Conservation (phyloP, 37 sponge, comb jelly and placozoan genomes). For the Crambe crambe region DNA sequence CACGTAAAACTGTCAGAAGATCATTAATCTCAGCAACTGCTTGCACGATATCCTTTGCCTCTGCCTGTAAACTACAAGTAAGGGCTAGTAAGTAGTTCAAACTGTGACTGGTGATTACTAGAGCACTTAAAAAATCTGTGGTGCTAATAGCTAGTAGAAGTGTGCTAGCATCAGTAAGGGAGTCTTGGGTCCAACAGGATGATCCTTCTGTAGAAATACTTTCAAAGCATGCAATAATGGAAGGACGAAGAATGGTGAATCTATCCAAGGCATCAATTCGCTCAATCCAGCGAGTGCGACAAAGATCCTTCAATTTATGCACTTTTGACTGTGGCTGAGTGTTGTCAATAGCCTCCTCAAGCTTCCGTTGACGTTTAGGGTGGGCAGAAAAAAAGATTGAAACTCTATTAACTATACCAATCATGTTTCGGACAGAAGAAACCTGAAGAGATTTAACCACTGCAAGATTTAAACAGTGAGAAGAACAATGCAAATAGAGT, state of each 20-base stretch:
- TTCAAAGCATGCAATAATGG: conserved; percentile 47
- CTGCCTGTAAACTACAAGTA: conserved; percentile 45
- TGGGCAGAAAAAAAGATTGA: conserved; percentile 28
- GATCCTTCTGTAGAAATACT: conserved; percentile 33
- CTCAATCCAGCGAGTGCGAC: conserved; percentile 68
- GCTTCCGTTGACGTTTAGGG: conserved; percentile 42
- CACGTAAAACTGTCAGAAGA: conserved; percentile 14
- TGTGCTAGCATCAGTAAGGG: conserved; percentile 50
- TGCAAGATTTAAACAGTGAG: conserved; percentile 45
- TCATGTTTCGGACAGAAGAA: conserved; percentile 31
- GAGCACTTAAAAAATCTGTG: conserved; percentile 38
- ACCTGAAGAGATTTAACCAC: conserved; percentile 46
- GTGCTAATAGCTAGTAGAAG: conserved; percentile 27
- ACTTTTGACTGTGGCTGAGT: conserved; percentile 22
- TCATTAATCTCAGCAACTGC: conserved; percentile 37
- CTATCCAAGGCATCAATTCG: conserved; percentile 54
- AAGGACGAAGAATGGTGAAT: conserved; percentile 4
- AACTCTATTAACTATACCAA: conserved; percentile 17
- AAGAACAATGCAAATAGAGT: conserved; percentile 49
- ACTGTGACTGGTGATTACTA: conserved; percentile 36
- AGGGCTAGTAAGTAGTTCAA: conserved; percentile 40
- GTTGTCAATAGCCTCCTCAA: conserved; percentile 15
- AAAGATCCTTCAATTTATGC: conserved; percentile 57
- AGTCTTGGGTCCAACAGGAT: conserved; percentile 29
- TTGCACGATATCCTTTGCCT: conserved; percentile 43